These are phyloP conservation scores for Ricordea florida DNA, from an alignment of 92 coral and sea anemone species.

Conservation along the genomic window DNA sequence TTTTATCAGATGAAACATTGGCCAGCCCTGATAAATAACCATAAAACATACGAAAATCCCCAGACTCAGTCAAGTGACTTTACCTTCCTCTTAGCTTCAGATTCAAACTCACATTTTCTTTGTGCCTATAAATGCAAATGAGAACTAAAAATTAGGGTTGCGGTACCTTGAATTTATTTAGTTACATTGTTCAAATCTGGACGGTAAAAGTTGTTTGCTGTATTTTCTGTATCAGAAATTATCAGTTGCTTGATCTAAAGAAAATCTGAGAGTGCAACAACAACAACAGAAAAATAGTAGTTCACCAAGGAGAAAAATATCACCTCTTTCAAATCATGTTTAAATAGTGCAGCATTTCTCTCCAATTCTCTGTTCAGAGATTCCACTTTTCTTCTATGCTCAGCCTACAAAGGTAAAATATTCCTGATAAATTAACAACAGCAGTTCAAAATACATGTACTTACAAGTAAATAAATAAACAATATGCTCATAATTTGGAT, in stretches of 20 bases:
- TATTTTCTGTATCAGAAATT: neutral
- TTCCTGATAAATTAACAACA: too few relatives aligned
- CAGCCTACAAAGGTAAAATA: constrained; percentile 57
- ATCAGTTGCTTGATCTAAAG: too few relatives aligned
- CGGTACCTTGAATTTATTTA: too few relatives aligned
- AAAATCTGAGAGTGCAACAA: too few relatives aligned
- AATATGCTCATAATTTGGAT: too few relatives aligned
- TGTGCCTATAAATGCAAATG: constrained; percentile 64
- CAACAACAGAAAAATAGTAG: neutral
- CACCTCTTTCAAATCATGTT: constrained; percentile 96
- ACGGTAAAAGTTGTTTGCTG: neutral
- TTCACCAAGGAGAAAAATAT: too few relatives aligned
- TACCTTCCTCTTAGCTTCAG: constrained; percentile 96
- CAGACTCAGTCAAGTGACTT: neutral
- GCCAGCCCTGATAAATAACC: too few relatives aligned
- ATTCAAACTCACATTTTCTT: constrained; percentile 88
- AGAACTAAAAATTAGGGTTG: too few relatives aligned
- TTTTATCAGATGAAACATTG: too few relatives aligned
- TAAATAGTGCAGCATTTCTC: constrained; percentile 89
- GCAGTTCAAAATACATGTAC: neutral
- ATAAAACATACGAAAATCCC: too few relatives aligned
- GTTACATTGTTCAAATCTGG: too few relatives aligned
- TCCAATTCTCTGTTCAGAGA: constrained; percentile 92
- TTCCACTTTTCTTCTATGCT: constrained; percentile 78
- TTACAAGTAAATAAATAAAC: neutral